Conservation (phyloP, 2,888 invertebrate species). For the Trissoscelio sp. region DNA sequence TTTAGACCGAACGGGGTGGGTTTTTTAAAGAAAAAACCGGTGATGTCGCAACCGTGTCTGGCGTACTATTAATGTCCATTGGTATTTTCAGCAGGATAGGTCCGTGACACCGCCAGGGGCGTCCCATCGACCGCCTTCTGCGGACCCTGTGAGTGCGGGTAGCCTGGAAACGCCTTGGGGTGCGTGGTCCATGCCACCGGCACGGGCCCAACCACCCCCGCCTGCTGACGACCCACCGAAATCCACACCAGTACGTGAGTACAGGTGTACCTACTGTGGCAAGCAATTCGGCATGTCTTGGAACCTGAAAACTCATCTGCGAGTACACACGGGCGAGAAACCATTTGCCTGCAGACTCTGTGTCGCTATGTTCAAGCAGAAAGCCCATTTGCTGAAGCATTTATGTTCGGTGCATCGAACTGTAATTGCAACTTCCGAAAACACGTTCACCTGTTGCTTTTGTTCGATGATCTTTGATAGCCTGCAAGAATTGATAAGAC, state of each 20-base stretch:
- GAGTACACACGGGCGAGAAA: slow-evolving; percentile 95
- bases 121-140: slow-evolving; percentile 81
- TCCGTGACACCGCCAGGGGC: slow-evolving; percentile 81
- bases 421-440: slow-evolving; percentile 93
- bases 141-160: slow-evolving; percentile 79
- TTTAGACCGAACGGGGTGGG: too few relatives aligned
- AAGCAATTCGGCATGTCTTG: slow-evolving; percentile 97
- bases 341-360: slow-evolving; percentile 95
- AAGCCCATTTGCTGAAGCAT: slow-evolving; percentile 94
- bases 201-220: slow-evolving; percentile 85
- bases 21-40: too few relatives aligned
- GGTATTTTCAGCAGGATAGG: slow-evolving; percentile 78
- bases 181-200: slow-evolving; percentile 83
- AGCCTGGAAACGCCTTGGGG: slow-evolving; percentile 81
- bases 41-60: too few relatives aligned
- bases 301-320: slow-evolving; percentile 94
- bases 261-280: slow-evolving; percentile 94
- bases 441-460: slow-evolving; percentile 93
- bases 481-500: slow-evolving; percentile 93
- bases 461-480: slow-evolving; percentile 94
- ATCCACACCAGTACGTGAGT: slow-evolving; percentile 89
- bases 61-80: neutral
- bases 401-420: slow-evolving; percentile 95
- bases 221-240: slow-evolving; percentile 86
- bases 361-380: slow-evolving; percentile 96